Evolutionary conservation across 2,888 invertebrate genomes (phyloP).

Genomic region (Metacarcinus magister): DNA sequence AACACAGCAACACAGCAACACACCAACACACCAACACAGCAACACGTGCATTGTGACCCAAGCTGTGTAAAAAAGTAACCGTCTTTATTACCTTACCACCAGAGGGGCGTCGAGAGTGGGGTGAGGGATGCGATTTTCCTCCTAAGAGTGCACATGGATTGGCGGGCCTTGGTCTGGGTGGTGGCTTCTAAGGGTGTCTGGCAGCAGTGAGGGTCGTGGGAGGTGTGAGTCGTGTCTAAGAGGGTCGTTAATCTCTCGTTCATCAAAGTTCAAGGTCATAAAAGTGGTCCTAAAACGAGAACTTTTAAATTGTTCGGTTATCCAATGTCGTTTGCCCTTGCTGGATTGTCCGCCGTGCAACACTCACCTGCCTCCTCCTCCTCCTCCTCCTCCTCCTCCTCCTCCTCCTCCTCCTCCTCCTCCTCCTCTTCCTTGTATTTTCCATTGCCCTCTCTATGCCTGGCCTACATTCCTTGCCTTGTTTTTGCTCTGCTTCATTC

Average conservation of each 20-base stretch:
- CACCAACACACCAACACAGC: slow-evolving; percentile 73
- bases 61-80: background rate
- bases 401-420: background rate
- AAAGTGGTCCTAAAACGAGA: slow-evolving; percentile 61
- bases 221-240: slow-evolving; percentile 47
- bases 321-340: slow-evolving; percentile 56
- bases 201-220: background rate
- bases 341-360: background rate
- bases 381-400: background rate
- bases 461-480: background rate
- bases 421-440: background rate
- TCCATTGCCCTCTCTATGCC: background rate
- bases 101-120: background rate
- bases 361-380: slow-evolving; percentile 7
- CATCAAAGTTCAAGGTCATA: slow-evolving; percentile 63
- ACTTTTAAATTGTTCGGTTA: slow-evolving; percentile 63
- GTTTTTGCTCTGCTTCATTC: background rate
- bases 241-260: slow-evolving; percentile 63
- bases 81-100: background rate
- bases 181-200: slow-evolving; percentile 10
- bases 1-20: slow-evolving; percentile 74
- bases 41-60: slow-evolving; percentile 40
- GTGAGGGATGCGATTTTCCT: background rate
- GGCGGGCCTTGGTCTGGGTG: background rate
- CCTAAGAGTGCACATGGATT: background rate